Evolutionary conservation across 2,888 invertebrate species (phyloP), one percentile per base, ranked within the genome.

Genomic region (Eristalis intricaria): DNA sequence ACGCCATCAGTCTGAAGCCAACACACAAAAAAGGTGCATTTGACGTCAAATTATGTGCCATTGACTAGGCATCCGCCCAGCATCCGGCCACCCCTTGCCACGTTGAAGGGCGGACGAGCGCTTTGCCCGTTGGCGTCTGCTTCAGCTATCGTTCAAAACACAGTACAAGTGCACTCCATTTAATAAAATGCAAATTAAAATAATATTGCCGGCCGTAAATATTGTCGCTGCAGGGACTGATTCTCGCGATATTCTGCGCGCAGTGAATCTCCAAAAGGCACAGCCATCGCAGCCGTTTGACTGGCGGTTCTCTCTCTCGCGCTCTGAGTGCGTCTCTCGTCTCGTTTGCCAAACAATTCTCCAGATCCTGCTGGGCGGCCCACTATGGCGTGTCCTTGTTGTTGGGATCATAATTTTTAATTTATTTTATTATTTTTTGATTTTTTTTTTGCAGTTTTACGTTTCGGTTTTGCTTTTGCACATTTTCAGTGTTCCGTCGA

Each of bases 101-200:
- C 56, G n/a, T 4, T 40, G 43, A n/a, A 43, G 43, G 19, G 50
- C 19, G 50, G 19, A 50, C 19, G 50, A n/a, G 26, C 40, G 69
- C 56, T 70, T 70, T 38, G 15, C 19, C 50, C 15, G 23, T 22
- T 40, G 38, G 22, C 71, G 74, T 50, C 69, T 74, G 19, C 68
- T 86, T 82, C 74, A 81, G 77, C 73, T 82, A 86, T 82, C 78
- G 32, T 82, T 83, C 83, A 87, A 83, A 87, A 79, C 82, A 87
- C 63, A 73, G 79, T 66, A 83, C 86, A 87, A 87, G 86, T 83
- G 86, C 86, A 87, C 86, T 87, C 83, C 79, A 87, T 87, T 83
- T 87, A 87, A 87, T 87, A 87, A 87, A 82, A 87, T 87, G 86
- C 86, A 87, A 87, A 87, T 87, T 87, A 87, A 87, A 87, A 87